phyloP scores from a whole-genome alignment of 2,113 vertebrate genomes.

The Entosphenus tridentatus region DNA sequence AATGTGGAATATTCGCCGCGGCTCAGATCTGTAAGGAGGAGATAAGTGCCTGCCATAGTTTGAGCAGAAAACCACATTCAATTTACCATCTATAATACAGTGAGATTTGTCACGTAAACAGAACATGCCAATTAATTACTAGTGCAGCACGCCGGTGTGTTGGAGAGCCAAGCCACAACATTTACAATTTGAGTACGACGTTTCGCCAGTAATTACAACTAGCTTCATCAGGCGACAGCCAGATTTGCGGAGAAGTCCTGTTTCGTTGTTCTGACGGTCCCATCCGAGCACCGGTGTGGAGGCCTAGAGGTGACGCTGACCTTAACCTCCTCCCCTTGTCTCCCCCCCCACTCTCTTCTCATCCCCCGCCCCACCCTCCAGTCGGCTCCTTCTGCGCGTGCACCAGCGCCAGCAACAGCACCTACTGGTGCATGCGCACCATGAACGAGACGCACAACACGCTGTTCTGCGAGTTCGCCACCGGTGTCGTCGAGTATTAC shows the following conservation, averaged over 20 bases:
- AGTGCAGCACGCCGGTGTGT: too few species aligned
- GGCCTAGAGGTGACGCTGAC: not conserved
- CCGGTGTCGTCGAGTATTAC: slow-evolving; percentile 88
- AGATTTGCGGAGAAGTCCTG: not conserved
- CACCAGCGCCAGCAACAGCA: slow-evolving; percentile 95
- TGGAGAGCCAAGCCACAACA: too few species aligned
- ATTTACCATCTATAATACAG: too few species aligned
- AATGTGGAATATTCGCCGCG: too few species aligned
- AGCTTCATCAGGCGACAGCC: not conserved
- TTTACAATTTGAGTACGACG: not conserved
- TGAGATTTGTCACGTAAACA: too few species aligned
- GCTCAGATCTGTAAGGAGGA: too few species aligned
- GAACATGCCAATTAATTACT: too few species aligned
- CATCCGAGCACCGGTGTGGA: not conserved
- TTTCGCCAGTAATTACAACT: not conserved
- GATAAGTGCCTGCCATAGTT: too few species aligned
- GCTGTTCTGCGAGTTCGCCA: slow-evolving; percentile 93
- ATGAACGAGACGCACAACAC: slow-evolving; percentile 95
- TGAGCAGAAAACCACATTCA: too few species aligned
- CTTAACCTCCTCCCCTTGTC: not conserved
- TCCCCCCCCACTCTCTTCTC: not conserved
- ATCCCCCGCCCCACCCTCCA: slow-evolving; percentile 15
- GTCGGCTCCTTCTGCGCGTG: slow-evolving; percentile 95
- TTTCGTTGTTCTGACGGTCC: not conserved
- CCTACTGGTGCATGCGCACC: slow-evolving; percentile 85